Base-by-base conservation (phyloP, 2,113 vertebrate genomes). In the Zosterops pallidus region DNA sequence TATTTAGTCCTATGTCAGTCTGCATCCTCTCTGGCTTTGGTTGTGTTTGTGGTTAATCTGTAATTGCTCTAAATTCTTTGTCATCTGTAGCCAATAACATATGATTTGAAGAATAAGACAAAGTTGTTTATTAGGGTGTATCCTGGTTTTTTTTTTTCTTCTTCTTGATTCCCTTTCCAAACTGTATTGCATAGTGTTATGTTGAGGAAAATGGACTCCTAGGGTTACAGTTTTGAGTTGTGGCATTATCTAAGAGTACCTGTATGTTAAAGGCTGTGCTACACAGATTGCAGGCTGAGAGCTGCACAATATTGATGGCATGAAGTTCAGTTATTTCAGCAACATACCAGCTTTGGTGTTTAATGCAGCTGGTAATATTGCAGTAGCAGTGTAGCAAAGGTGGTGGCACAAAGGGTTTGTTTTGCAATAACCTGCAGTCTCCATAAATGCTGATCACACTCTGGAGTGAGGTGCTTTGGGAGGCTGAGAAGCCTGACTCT, bases 41-140 rank as follows among this genome's bases (percentile, higher is more conserved):
- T 94, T 91, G 83, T 79, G 68, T 86, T 96, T 92, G 53, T 86
- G 81, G 49, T 94, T 97, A 94, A 95, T 94, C 57, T 95, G 25
- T 75, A 95, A 72, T 71, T 93, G 76, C 82, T 83, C 35, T 67
- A 80, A 95, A 95, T 88, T 76, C 24, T 41, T 91, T 94, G 68
- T 95, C 84, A 57, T 68, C 60, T 53, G 57, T 46, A 65, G 39
- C 35, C 56, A 81, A 33, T 14, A 68, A 53, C 60, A 57, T 19
- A 31, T 74, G 22, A 35, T 85, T 35, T 44, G 44, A 81, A 86
- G 25, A 65, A 50, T 50, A 53, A 63, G n/a, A 23, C 33, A n/a
- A 89, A 93, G 20, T 69, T 56, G 7, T 53, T 56, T 77, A 20
- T 44, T 59, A 63, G 42, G 42, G 52, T 17, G 26, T 68, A 57